A percentile compares a stretch with the other conserved stretches of the same genome.
Conservation (phyloP, 2,113 vertebrate genomes). For the Alouatta palliata region DNA sequence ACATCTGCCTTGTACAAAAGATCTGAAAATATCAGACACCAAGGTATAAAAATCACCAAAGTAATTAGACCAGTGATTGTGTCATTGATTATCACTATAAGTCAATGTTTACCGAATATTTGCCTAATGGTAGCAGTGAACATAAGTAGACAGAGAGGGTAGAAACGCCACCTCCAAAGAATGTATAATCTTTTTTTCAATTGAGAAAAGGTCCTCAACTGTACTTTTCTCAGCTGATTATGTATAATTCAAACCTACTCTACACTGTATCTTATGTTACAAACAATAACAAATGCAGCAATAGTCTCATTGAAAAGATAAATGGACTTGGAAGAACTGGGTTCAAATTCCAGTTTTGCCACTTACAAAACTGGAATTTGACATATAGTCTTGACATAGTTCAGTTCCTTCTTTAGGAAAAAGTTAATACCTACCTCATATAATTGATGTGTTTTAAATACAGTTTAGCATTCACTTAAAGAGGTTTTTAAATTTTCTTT, state of each 20-base stretch:
- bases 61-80: neutral
- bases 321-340: neutral
- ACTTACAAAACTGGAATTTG: neutral
- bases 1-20: neutral
- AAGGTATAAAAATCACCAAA: neutral
- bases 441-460: neutral
- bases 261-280: neutral
- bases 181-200: neutral
- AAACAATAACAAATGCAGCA: neutral
- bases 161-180: neutral
- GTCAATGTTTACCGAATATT: neutral
- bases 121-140: neutral
- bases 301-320: neutral
- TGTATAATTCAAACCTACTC: neutral
- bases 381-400: neutral
- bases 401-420: neutral
- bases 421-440: neutral
- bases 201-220: neutral
- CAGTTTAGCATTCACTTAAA: neutral
- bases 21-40: neutral
- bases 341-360: conserved; percentile 1
- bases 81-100: neutral
- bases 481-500: neutral
- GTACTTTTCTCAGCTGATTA: neutral
- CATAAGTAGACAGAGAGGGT: neutral